Conservation (phyloP, 2,888 invertebrate species). For the Polia nebulosa region DNA sequence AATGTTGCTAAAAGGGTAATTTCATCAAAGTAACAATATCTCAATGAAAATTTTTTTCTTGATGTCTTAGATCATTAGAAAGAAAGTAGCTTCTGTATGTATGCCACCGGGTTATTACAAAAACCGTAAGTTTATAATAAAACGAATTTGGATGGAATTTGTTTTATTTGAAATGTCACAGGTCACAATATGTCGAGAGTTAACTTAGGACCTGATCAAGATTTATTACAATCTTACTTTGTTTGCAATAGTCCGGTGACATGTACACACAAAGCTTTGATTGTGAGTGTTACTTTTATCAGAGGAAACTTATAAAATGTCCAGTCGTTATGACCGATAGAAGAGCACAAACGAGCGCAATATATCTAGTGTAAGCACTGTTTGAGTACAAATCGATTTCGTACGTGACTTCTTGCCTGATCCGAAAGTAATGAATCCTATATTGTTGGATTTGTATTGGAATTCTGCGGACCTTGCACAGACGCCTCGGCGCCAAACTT, state of each 20-base stretch:
- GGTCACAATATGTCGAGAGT: too few species aligned
- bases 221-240: too few species aligned
- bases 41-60: neutral
- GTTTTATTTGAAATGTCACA: too few species aligned
- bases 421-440: constrained; percentile 40
- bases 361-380: constrained; percentile 38
- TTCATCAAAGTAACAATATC: neutral
- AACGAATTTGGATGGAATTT: too few species aligned
- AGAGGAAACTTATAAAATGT: constrained; percentile 25
- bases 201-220: too few species aligned
- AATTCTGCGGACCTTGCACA: constrained; percentile 29
- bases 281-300: neutral
- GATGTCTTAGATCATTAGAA: neutral
- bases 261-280: neutral
- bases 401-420: constrained; percentile 53
- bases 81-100: too few species aligned
- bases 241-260: too few species aligned
- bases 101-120: too few species aligned
- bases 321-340: constrained; percentile 7
- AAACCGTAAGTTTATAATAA: too few species aligned
- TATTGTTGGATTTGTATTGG: constrained; percentile 33
- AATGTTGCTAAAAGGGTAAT: constrained; percentile 13
- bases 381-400: constrained; percentile 54
- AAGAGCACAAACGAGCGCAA: constrained; percentile 24
- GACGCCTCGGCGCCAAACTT: constrained; percentile 40